Evolutionary conservation across 2,797 vertebrate genomes (phyloP), one percentile per base, ranked within the genome.

Genomic region (Epinephelus awoara): DNA sequence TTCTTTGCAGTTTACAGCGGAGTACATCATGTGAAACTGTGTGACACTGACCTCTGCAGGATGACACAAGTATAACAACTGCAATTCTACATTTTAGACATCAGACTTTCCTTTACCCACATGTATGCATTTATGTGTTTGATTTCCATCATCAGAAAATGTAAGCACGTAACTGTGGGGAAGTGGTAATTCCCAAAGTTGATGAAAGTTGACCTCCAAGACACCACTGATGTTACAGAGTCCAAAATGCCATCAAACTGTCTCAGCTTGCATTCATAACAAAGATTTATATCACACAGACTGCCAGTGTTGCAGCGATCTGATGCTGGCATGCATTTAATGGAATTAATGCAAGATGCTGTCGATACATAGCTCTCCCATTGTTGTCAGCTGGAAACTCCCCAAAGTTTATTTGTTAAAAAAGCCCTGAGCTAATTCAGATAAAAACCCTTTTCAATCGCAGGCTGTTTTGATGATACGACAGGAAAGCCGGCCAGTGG

Each of bases 31-130:
- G 1, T 63, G 12, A 68, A 38, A 67, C 67, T 84, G 72, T 89
- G 59, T 71, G 59, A 89, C 79, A 87, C 85, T 93, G 93, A 77
- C 89, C 89, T 89, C 94, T 93, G 86, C 83, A 86, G 93, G 91
- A 72, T 17, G 12, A 47, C 2, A 50, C 1, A 1, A 34, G 40
- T 54, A 86, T 19, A n/a, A 10, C 4, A 15, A 14, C n/a, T 15
- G 2, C 19, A 11, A 19, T 12, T 59, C 7, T 21, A n/a, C 11
- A 8, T 69, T 72, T 59, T 1, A 66, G 23, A 58, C 46, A 2
- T 58, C n/a, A 27, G 2, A 59, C 47, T 25, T 67, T 49, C 34
- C 34, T 46, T 38, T 21, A 8, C 7, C 34, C 7, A 21, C 10
- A 0, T 52, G 2, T 23, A 51, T 47, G 6, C 0, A 17, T 62